These are phyloP conservation scores for Chaetodon auriga DNA, from an alignment of 2,113 vertebrate species.

Conservation along the genomic window DNA sequence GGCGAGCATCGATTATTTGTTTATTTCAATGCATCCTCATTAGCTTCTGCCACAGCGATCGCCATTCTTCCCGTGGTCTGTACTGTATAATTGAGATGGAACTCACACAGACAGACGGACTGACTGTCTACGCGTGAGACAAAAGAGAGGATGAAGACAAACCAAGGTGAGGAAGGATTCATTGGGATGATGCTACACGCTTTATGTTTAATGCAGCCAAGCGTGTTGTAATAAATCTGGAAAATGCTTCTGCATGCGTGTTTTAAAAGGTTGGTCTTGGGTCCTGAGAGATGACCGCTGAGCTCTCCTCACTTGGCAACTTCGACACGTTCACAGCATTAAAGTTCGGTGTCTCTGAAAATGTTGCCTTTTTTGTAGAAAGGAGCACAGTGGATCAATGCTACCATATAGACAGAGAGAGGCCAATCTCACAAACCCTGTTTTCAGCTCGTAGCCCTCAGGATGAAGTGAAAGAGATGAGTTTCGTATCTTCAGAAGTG, in stretches of 20 bases:
- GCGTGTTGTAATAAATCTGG: not conserved
- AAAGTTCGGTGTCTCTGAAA: not conserved
- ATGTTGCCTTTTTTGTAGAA: not conserved
- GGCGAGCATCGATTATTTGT: conserved; percentile 37
- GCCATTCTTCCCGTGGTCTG: conserved; percentile 13
- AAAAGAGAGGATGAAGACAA: not conserved
- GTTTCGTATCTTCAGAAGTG: conserved; percentile 3
- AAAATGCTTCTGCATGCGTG: not conserved
- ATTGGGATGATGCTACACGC: not conserved
- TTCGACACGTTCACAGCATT: not conserved
- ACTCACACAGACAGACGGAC: conserved; percentile 5
- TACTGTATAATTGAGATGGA: conserved; percentile 19
- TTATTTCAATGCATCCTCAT: conserved; percentile 60
- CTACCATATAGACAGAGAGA: not conserved
- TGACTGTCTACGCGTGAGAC: not conserved
- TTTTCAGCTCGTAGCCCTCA: not conserved
- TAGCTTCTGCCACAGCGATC: conserved; percentile 20
- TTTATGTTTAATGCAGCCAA: not conserved
- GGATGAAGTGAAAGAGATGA: not conserved
- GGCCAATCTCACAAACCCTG: not conserved
- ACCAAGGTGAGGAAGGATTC: not conserved
- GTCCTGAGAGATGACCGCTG: not conserved
- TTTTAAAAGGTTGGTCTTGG: not conserved
- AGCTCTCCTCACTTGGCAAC: conserved; percentile 8
- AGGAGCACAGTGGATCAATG: not conserved